Evolutionary conservation across 2,888 invertebrate species (phyloP).

Genomic region (Drosophila pullipes): DNA sequence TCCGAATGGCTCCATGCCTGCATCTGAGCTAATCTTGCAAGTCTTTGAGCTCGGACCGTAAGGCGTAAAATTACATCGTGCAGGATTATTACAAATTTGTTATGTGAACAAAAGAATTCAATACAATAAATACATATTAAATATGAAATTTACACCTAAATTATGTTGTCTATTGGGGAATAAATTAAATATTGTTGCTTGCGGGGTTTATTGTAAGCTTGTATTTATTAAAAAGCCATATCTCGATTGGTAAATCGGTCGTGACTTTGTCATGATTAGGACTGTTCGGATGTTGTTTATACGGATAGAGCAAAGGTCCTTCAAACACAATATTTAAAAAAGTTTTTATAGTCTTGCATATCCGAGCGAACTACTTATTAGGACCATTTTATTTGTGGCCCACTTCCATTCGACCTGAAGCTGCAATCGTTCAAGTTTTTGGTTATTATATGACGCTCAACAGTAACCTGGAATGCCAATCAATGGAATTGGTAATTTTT

Average conservation of each 20-base stretch:
- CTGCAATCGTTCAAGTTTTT: background rate
- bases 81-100: slow-evolving; percentile 62
- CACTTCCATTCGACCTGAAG: background rate
- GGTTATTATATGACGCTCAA: background rate
- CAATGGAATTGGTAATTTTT: background rate
- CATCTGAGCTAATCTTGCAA: slow-evolving; percentile 19
- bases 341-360: background rate
- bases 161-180: no score
- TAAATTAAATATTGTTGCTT: background rate
- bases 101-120: slow-evolving; percentile 65
- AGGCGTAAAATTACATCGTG: slow-evolving; percentile 26
- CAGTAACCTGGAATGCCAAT: background rate
- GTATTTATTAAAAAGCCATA: background rate
- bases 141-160: slow-evolving; percentile 30
- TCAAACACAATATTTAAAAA: background rate
- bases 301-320: background rate
- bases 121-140: slow-evolving; percentile 74
- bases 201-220: background rate
- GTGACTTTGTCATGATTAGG: no score
- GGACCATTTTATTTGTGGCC: background rate
- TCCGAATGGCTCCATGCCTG: slow-evolving; percentile 23
- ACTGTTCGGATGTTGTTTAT: background rate
- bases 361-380: background rate
- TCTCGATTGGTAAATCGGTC: background rate
- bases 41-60: slow-evolving; percentile 19